phyloP scores from a whole-genome alignment of 2,888 invertebrate genomes.

The Apodemia zela region DNA sequence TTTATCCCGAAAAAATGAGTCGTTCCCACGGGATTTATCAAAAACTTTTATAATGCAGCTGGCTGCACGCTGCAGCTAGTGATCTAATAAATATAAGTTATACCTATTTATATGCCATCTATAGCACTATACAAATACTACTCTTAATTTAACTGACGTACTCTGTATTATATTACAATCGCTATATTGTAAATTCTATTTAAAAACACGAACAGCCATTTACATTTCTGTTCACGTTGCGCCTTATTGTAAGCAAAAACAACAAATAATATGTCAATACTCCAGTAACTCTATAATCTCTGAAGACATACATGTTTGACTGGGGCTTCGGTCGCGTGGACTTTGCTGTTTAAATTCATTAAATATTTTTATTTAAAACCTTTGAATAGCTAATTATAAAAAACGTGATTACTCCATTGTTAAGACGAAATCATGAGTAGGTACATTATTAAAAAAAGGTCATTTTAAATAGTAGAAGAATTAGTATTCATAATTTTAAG shows the following conservation, averaged over 20 bases:
- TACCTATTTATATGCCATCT: too few relatives aligned
- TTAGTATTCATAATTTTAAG: neutral
- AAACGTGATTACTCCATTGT: conserved; percentile 5
- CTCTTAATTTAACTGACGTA: too few relatives aligned
- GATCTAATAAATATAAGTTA: too few relatives aligned
- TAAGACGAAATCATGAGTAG: neutral
- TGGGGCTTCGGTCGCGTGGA: conserved; percentile 31
- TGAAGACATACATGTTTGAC: conserved; percentile 32
- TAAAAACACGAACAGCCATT: neutral
- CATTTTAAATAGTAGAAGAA: neutral
- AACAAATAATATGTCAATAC: conserved; percentile 30
- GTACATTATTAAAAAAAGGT: neutral
- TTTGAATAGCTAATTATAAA: conserved; percentile 14
- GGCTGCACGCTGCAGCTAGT: too few relatives aligned
- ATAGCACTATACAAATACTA: too few relatives aligned
- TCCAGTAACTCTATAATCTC: conserved; percentile 32
- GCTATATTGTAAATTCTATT: neutral
- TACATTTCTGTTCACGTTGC: neutral
- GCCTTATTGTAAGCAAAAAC: conserved; percentile 18
- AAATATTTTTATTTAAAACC: conserved; percentile 15
- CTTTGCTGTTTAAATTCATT: conserved; percentile 28
- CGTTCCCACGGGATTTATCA: too few relatives aligned
- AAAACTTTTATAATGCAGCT: too few relatives aligned
- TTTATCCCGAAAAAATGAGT: too few relatives aligned
- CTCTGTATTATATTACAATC: too few relatives aligned